Conservation (phyloP, 2,113 vertebrate species). For the Vulpes lagopus region DNA sequence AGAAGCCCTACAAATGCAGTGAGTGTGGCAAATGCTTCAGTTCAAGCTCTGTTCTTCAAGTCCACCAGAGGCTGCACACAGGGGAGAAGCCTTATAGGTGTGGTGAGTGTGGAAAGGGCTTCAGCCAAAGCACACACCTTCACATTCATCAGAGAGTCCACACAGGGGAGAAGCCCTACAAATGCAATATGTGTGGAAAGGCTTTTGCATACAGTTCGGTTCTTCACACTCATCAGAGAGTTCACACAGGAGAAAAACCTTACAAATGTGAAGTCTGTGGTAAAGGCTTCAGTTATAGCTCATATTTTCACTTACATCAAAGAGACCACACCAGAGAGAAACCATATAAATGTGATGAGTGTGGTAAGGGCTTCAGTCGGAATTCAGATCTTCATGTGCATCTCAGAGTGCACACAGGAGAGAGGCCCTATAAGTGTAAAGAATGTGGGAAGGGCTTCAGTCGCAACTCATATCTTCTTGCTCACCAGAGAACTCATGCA, state of each 20-base stretch:
- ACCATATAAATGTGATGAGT: constrained; percentile 48
- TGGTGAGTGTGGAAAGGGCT: background rate
- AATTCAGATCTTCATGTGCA: background rate
- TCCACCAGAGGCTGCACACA: background rate
- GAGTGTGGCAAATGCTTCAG: background rate
- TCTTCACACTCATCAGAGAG: constrained; percentile 6
- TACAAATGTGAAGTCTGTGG: background rate
- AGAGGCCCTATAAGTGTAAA: background rate
- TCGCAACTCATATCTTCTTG: background rate
- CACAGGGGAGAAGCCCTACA: background rate
- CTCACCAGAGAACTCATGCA: background rate
- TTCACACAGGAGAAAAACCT: background rate
- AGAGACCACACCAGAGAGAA: constrained; percentile 62
- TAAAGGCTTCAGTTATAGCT: constrained; percentile 54
- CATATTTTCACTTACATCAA: constrained; percentile 48
- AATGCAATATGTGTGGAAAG: background rate
- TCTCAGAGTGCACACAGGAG: background rate
- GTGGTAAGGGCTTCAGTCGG: constrained; percentile 56
- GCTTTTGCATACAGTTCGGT: background rate
- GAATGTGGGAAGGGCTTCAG: background rate
- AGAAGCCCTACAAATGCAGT: constrained; percentile 13
- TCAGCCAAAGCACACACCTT: constrained; percentile 21
- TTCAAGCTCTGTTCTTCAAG: background rate
- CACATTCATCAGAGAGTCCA: constrained; percentile 26
- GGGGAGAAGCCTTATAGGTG: background rate